Evolutionary conservation across 2,888 invertebrate genomes (phyloP).

Genomic region (Phymatocera aterrima): DNA sequence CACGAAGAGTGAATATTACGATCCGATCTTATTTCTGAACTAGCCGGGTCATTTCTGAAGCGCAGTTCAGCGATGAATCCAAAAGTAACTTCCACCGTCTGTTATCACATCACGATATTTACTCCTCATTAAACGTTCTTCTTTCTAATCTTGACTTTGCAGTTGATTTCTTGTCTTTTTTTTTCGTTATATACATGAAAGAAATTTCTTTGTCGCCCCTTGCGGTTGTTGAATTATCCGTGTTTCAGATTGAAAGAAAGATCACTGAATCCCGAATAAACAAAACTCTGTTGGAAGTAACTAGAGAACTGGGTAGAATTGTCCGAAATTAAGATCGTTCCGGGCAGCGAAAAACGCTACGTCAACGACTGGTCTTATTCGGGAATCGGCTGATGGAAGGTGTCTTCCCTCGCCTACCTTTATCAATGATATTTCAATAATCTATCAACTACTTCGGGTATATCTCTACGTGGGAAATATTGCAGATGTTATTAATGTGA

Average conservation of each 20-base stretch:
- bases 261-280: too few relatives aligned
- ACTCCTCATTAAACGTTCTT: neutral
- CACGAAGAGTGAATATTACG: neutral
- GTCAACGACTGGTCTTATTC: neutral
- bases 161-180: neutral
- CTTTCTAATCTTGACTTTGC: too few relatives aligned
- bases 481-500: neutral
- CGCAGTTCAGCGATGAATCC: neutral
- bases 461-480: neutral
- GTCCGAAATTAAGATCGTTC: neutral
- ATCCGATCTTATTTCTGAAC: neutral
- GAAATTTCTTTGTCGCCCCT: neutral
- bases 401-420: neutral
- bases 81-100: neutral
- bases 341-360: neutral
- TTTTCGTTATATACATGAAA: neutral
- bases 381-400: neutral
- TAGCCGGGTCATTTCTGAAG: neutral
- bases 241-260: neutral
- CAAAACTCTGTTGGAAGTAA: too few relatives aligned
- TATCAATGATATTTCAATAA: neutral
- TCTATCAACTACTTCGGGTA: neutral
- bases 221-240: neutral
- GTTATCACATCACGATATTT: neutral
- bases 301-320: neutral